These are phyloP conservation scores for human (Homo sapiens) DNA, from an alignment of 2,113 vertebrate species.

Conservation along the genomic window DNA sequence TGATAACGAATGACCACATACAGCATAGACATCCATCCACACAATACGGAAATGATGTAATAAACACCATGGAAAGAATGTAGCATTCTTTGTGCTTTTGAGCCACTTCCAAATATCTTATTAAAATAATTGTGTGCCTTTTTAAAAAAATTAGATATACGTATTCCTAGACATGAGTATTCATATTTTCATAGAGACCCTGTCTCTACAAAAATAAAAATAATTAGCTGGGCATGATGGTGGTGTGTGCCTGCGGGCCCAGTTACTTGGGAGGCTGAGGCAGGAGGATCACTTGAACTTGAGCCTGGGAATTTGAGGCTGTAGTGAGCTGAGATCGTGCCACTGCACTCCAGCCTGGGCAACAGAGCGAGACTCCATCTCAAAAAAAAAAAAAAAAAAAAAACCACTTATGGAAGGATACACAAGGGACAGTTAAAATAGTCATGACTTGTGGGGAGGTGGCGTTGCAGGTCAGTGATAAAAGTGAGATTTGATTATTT, in stretches of 20 bases:
- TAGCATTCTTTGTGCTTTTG: not conserved
- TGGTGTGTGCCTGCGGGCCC: too few relatives aligned
- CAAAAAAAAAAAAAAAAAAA: not conserved
- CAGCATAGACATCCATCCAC: not conserved
- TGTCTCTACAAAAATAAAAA: too few relatives aligned
- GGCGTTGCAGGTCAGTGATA: not conserved
- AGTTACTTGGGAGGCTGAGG: too few relatives aligned
- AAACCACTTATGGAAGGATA: not conserved
- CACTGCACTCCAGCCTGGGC: too few relatives aligned
- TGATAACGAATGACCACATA: not conserved
- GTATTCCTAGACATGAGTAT: too few relatives aligned
- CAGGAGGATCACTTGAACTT: too few relatives aligned
- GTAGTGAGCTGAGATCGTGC: too few relatives aligned
- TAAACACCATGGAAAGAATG: not conserved
- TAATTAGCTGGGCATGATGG: too few relatives aligned
- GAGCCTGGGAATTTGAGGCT: too few relatives aligned
- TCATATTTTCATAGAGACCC: not conserved
- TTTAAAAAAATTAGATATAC: not conserved
- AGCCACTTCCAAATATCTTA: not conserved
- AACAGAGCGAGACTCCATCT: too few relatives aligned
- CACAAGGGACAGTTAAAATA: not conserved
- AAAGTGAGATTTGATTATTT: not conserved
- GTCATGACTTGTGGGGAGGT: not conserved
- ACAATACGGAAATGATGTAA: fast-evolving
- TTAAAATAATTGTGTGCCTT: not conserved